Base-by-base conservation (phyloP, 2,113 vertebrate genomes). In the Nothobranchius kuhntae region DNA sequence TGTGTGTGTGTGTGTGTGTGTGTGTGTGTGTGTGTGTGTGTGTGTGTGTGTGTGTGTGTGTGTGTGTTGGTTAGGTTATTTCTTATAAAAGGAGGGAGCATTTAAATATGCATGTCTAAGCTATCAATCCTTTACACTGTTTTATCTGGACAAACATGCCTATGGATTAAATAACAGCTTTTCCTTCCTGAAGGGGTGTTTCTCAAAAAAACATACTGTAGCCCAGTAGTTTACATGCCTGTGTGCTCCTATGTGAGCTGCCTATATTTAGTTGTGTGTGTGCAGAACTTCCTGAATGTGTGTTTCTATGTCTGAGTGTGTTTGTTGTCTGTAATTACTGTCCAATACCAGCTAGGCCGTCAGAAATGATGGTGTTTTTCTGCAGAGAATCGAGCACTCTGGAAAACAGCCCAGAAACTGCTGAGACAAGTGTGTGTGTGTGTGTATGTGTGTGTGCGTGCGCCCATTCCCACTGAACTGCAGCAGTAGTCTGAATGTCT, bases 251-350 rank as follows among this genome's bases (percentile, higher is more conserved):
- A 14, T 58, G 42, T 68, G 65, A 79, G 66, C 24, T 0, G 10
- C 69, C 73, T 86, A 78, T 82, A 76, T 86, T 86, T 80, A 83
- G 79, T 59, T 68, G 26, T 48, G 44, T 70, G 73, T 56, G 56
- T 50, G 44, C 55, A 30, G 11, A 2, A 14, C 61, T 72, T 74
- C 21, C 17, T 59, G 21, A 60, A 52, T 8, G 26, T 65, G 46
- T 73, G 58, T 60, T 40, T 40, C 38, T 40, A 40, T 8, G 38
- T 40, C 38, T 40, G 30, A 8, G 62, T 48, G 62, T 65, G 53
- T 52, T 52, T 67, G 48, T 69, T 77, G 65, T 87, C 73, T 89
- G 50, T 86, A 90, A 91, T 92, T 85, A 86, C 81, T 84, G 76
- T 67, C 77, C 3, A 56, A 75, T 77, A 77, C 82, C 36, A 13